Evolutionary conservation across 2,888 invertebrate species (phyloP), one percentile per base, ranked within the genome.

Genomic region (Stenurella melanura): DNA sequence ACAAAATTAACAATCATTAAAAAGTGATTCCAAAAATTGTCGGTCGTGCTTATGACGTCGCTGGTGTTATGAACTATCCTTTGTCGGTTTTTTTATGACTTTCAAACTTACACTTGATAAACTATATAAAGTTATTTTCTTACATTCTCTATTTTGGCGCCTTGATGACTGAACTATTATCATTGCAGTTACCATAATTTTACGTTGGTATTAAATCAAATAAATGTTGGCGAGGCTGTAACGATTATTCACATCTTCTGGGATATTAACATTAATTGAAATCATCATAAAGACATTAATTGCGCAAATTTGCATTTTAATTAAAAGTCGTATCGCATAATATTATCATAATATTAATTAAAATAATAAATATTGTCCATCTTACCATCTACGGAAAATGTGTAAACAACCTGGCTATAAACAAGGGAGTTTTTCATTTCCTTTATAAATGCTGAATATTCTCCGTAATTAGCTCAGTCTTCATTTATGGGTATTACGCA

Each of bases 261-360:
- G 18, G n/a, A 30, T 64, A 64, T 64, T 64, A 64, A 64, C 42
- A 42, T 42, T 64, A 64, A 64, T 64, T 64, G 64, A 64, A 64
- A 42, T 64, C 38, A 64, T 64, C 64, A 64, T 64, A 64, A 64
- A 64, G 42, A 30, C 21, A 64, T 64, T 64, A 42, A 64, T 15
- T 17, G 64, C 19, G 21, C 19, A 42, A 42, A 64, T 64, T 64
- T 64, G 64, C 64, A 64, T 64, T 64, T 64, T 64, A 64, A 64
- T 64, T 64, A 42, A 64, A 42, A 64, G 38, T 42, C 64, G 64
- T 64, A 64, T 64, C 64, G 64, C 42, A 42, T 64, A 64, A 42
- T 64, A 19, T 21, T 42, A 64, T 21, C 42, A 42, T 42, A 30
- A 64, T 64, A 64, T 42, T 42, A 64, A 42, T 64, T 64, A 42